Conservation (phyloP, 2,113 vertebrate species). For the Echinops telfairi region DNA sequence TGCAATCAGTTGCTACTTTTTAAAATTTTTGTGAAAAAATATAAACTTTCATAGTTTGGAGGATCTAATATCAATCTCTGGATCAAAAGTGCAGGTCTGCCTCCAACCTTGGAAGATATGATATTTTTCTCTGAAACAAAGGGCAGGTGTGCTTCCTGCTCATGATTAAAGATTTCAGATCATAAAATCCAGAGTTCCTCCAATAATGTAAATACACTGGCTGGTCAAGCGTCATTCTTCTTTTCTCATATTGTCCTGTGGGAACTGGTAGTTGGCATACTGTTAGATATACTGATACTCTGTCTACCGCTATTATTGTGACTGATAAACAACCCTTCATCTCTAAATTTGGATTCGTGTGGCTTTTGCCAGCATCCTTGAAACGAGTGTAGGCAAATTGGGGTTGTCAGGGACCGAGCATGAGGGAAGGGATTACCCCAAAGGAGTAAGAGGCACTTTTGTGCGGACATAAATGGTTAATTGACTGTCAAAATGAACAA, state of each 20-base stretch:
- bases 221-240: not conserved
- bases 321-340: not conserved
- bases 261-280: not conserved
- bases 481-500: not conserved
- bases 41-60: not conserved
- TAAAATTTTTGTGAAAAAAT: not conserved
- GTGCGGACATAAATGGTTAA: not conserved
- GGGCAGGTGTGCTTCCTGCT: not conserved
- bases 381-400: not conserved
- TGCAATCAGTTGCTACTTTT: not conserved
- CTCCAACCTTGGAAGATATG: not conserved
- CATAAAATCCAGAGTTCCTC: not conserved
- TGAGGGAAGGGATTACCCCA: not conserved
- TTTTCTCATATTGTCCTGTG: not conserved
- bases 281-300: not conserved
- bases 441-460: not conserved
- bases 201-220: not conserved
- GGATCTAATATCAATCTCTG: not conserved
- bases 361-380: not conserved
- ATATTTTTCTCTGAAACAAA: not conserved
- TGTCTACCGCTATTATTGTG: not conserved
- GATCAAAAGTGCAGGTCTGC: not conserved
- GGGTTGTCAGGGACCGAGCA: rapidly evolving
- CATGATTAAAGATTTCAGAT: not conserved
- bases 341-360: not conserved